A percentile compares a stretch with the other conserved stretches of the same genome.
Conservation (phyloP, 2,797 vertebrate species). For the Sebastes reedi region DNA sequence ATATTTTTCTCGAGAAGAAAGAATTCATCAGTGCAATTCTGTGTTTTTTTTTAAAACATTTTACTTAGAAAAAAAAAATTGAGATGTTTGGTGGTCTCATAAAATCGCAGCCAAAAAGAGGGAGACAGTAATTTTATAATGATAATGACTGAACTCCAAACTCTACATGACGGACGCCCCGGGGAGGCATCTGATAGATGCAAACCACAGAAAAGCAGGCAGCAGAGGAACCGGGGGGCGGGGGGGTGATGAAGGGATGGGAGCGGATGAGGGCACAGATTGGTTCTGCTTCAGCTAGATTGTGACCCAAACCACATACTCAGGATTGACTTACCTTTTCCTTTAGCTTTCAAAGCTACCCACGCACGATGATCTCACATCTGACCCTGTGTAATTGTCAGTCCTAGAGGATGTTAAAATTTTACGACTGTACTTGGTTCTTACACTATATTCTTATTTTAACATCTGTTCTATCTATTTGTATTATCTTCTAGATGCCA, state of each 20-base stretch:
- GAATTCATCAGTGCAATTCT: conserved; percentile 59
- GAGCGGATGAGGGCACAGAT: conserved; percentile 49
- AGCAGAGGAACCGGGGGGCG: conserved; percentile 11
- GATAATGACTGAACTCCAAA: conserved; percentile 74
- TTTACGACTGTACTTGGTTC: background rate
- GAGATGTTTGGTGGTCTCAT: conserved; percentile 75
- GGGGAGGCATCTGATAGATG: conserved; percentile 66
- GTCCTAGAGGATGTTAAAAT: background rate
- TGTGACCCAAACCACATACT: conserved; percentile 53
- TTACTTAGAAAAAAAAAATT: conserved; percentile 15
- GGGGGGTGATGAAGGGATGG: conserved; percentile 50
- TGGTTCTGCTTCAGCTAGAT: conserved; percentile 46
- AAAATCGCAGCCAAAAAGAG: conserved; percentile 71
- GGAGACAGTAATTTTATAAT: conserved; percentile 75
- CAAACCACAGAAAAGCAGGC: conserved; percentile 66
- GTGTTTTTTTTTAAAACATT: conserved; percentile 32
- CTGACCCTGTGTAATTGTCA: conserved; percentile 67
- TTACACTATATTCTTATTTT: background rate
- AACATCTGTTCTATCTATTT: conserved; percentile 50
- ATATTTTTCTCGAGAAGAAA: conserved; percentile 74
- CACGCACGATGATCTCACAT: conserved; percentile 5
- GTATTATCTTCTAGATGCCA: conserved; percentile 79
- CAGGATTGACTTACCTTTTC: conserved; percentile 40
- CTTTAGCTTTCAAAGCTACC: background rate
- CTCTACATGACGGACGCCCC: conserved; percentile 64